These are phyloP conservation scores for Cephalopholis sonnerati DNA, from an alignment of 2,113 vertebrate genomes.

Conservation along the genomic window DNA sequence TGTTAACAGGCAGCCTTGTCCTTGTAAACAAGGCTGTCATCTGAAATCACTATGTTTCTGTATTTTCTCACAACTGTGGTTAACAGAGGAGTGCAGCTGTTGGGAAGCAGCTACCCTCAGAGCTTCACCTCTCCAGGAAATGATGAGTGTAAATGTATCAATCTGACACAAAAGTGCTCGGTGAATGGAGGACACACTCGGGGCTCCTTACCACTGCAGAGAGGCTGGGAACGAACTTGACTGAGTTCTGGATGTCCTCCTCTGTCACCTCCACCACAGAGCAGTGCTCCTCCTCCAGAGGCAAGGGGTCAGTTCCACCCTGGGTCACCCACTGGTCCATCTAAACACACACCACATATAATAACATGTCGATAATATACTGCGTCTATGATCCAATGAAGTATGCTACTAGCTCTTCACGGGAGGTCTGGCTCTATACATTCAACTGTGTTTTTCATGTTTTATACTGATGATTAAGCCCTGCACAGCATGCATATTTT, in stretches of 20 bases:
- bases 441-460: too few relatives aligned
- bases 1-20: neutral
- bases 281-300: conserved; percentile 96
- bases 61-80: neutral
- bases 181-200: accelerated
- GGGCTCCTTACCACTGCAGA: conserved; percentile 91
- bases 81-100: neutral
- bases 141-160: neutral
- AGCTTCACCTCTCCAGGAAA: neutral
- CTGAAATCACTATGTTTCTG: neutral
- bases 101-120: neutral
- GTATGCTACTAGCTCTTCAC: neutral
- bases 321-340: conserved; percentile 93
- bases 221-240: conserved; percentile 95
- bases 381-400: neutral
- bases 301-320: conserved; percentile 87
- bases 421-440: neutral
- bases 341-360: conserved; percentile 74
- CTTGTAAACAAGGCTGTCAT: neutral
- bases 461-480: neutral
- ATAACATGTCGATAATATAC: neutral
- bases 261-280: conserved; percentile 95
- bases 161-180: neutral
- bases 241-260: conserved; percentile 97
- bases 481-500: neutral